Conservation (phyloP, 35 echinoderm and acorn worm species). For the Ptychodera flava region DNA sequence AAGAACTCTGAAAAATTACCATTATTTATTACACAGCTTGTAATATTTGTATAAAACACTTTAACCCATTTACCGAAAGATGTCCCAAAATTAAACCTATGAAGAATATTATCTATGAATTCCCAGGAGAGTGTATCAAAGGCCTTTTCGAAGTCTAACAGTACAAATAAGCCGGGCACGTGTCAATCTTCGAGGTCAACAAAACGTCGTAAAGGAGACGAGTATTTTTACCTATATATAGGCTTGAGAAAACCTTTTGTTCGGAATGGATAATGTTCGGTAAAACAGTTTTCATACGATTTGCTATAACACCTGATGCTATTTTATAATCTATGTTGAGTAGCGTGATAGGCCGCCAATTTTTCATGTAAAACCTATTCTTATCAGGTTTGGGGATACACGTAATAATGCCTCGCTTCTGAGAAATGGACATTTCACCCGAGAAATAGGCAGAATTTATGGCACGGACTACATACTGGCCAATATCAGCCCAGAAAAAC, state of each 20-base stretch:
- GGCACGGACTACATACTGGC: neutral
- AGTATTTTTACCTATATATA: neutral
- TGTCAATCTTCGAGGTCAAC: neutral
- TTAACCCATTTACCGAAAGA: too few relatives aligned
- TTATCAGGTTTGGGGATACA: neutral
- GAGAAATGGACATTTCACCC: too few relatives aligned
- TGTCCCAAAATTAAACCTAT: too few relatives aligned
- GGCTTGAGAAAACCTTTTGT: too few relatives aligned
- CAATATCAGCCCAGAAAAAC: neutral
- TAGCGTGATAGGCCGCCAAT: neutral
- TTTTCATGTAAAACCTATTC: neutral
- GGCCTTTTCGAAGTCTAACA: neutral
- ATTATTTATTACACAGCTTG: too few relatives aligned
- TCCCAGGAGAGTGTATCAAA: neutral
- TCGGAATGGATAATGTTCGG: too few relatives aligned
- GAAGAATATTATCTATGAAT: neutral
- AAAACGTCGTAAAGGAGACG: neutral
- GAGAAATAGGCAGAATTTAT: too few relatives aligned
- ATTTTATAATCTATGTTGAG: neutral
- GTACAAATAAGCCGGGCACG: neutral
- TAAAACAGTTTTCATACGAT: too few relatives aligned
- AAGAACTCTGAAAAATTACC: too few relatives aligned
- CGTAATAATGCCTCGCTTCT: neutral
- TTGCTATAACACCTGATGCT: neutral
- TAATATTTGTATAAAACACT: too few relatives aligned